Conservation (phyloP, 1,140 invertebrate genomes). For the Cyphomyrmex costatus region DNA sequence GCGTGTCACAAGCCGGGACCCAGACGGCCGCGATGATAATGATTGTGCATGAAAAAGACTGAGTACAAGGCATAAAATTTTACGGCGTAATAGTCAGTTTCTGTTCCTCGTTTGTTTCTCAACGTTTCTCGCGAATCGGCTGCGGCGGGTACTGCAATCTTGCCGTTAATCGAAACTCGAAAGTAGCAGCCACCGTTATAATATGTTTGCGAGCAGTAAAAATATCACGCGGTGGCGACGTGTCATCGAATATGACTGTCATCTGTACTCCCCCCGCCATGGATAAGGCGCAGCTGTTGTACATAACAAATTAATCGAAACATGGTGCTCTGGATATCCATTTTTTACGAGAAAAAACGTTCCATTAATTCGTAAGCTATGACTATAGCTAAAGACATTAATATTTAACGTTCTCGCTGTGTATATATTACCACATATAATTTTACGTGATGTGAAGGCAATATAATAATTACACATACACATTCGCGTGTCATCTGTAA, state of each 20-base stretch:
- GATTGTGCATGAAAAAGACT: conserved; percentile 77
- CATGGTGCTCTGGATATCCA: conserved; percentile 81
- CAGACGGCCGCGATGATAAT: conserved; percentile 47
- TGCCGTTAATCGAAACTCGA: conserved; percentile 50
- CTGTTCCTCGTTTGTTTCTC: conserved; percentile 86
- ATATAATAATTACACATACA: conserved; percentile 56
- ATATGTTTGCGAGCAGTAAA: conserved; percentile 62
- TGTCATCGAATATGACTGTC: conserved; percentile 35
- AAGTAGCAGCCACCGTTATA: conserved; percentile 55
- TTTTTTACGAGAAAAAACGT: conserved; percentile 80
- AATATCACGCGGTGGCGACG: conserved; percentile 34
- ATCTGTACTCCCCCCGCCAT: conserved; percentile 15
- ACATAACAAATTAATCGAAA: conserved; percentile 76
- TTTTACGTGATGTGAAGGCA: conserved; percentile 70
- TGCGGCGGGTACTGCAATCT: conserved; percentile 74
- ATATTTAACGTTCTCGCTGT: conserved; percentile 76
- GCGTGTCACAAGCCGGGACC: conserved; percentile 24
- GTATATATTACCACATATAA: conserved; percentile 76
- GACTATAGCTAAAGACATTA: conserved; percentile 70
- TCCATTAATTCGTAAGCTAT: conserved; percentile 79
- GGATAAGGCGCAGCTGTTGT: conserved; percentile 68
- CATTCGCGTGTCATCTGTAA: conserved; percentile 66
- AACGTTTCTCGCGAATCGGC: conserved; percentile 77
- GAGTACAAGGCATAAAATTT: conserved; percentile 85
- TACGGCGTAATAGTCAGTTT: conserved; percentile 85